Percentiles rank a stretch among this genome's conserved stretches.
These are phyloP conservation scores for Erythrocercus mccallii DNA, from an alignment of 2,113 vertebrate species.

Conservation along the genomic window DNA sequence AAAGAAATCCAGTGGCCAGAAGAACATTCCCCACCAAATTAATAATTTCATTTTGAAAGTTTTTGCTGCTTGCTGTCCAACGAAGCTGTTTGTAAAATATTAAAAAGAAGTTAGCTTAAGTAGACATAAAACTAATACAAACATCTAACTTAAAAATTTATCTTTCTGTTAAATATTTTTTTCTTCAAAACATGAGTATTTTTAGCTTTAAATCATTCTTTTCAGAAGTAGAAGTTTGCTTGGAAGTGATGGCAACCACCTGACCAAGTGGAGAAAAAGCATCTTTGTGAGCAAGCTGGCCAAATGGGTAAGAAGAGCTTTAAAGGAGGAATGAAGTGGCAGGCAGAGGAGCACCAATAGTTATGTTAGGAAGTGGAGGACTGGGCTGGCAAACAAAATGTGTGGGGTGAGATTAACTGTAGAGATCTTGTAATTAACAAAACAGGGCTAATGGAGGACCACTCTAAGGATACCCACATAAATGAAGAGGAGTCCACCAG, in stretches of 20 bases:
- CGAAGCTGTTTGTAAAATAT: conserved; percentile 67
- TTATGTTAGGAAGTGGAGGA: neutral
- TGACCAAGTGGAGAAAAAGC: neutral
- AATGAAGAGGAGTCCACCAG: neutral
- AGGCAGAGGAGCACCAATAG: neutral
- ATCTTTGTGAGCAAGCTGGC: neutral
- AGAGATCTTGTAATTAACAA: neutral
- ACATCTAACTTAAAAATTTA: neutral
- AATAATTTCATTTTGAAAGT: conserved; percentile 78
- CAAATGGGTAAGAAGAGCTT: neutral
- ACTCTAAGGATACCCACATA: neutral
- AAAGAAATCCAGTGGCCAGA: conserved; percentile 82
- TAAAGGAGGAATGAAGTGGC: neutral
- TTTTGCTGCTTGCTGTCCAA: conserved; percentile 82
- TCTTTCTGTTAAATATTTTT: neutral
- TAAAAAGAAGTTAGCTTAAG: neutral
- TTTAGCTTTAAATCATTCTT: neutral
- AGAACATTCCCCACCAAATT: conserved; percentile 82
- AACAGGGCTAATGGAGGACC: neutral
- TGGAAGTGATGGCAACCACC: neutral
- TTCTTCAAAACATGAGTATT: neutral
- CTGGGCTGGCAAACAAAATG: neutral
- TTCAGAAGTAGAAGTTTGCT: neutral
- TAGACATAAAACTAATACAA: neutral
- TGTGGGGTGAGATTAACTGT: neutral